Conservation (phyloP, 2,113 vertebrate species). For the Phainopepla nitens region DNA sequence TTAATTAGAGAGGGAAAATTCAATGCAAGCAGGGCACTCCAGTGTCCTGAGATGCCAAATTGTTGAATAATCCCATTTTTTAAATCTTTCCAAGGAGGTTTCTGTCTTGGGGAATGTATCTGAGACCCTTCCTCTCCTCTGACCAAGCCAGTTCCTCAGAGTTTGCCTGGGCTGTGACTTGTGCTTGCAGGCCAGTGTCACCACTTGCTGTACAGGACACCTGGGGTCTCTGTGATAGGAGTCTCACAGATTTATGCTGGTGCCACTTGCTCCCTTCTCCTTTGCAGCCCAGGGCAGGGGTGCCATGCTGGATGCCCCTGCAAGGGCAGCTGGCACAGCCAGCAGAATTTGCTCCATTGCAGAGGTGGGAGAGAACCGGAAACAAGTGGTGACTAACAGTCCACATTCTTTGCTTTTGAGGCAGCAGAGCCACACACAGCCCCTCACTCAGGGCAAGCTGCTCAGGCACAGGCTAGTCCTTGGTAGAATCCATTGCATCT, state of each 20-base stretch:
- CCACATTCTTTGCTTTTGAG: not conserved
- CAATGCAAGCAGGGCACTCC: not conserved
- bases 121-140: not conserved
- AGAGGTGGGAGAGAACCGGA: not conserved
- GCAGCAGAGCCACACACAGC: not conserved
- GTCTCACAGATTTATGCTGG: fast-evolving
- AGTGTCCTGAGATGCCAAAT: not conserved
- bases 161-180: not conserved
- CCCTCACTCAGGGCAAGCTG: not conserved
- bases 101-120: not conserved
- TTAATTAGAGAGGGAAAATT: not conserved
- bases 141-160: not conserved
- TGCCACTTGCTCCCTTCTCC: fast-evolving
- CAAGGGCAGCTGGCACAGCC: not conserved
- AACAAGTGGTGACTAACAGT: not conserved
- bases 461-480: not conserved
- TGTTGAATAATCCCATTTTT: not conserved
- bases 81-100: not conserved
- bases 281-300: not conserved
- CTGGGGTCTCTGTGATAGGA: not conserved
- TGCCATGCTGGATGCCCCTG: not conserved
- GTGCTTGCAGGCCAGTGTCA: not conserved
- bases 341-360: not conserved
- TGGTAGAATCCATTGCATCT: not conserved
- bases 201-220: not conserved